phyloP scores from a whole-genome alignment of 2,888 invertebrate genomes.

The Hololepta plana region DNA sequence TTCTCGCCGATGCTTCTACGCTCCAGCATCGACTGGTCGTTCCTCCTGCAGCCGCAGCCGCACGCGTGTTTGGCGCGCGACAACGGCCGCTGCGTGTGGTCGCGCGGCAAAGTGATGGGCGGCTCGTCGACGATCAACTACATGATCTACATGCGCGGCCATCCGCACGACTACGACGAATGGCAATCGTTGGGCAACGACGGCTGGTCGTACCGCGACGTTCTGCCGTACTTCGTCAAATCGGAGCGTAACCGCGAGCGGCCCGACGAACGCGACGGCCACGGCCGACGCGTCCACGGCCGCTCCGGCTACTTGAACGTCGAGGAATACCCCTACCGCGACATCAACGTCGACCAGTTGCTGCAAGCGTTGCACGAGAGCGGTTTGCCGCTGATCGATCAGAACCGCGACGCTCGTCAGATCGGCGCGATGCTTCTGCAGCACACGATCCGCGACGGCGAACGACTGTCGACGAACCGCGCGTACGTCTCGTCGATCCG shows the following conservation, averaged over 20 bases:
- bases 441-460: conserved; percentile 40
- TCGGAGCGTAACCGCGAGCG: conserved; percentile 44
- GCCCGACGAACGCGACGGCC: conserved; percentile 30
- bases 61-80: conserved; percentile 38
- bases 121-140: conserved; percentile 49
- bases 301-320: conserved; percentile 44
- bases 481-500: conserved; percentile 52
- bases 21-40: conserved; percentile 53
- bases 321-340: conserved; percentile 42
- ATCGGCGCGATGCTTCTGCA: conserved; percentile 43
- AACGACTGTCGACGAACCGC: conserved; percentile 39
- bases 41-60: conserved; percentile 44
- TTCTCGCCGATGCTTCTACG: conserved; percentile 39
- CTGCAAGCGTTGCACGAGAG: conserved; percentile 40
- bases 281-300: conserved; percentile 37
- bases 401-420: conserved; percentile 36
- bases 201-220: conserved; percentile 44
- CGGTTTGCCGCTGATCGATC: conserved; percentile 39
- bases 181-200: conserved; percentile 44
- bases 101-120: conserved; percentile 45
- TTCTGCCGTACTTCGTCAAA: conserved; percentile 52
- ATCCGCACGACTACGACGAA: conserved; percentile 39
- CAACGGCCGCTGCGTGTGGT: conserved; percentile 39
- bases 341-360: conserved; percentile 35
- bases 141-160: conserved; percentile 44